phyloP scores from a whole-genome alignment of 2,797 vertebrate species.

The Periparus ater region DNA sequence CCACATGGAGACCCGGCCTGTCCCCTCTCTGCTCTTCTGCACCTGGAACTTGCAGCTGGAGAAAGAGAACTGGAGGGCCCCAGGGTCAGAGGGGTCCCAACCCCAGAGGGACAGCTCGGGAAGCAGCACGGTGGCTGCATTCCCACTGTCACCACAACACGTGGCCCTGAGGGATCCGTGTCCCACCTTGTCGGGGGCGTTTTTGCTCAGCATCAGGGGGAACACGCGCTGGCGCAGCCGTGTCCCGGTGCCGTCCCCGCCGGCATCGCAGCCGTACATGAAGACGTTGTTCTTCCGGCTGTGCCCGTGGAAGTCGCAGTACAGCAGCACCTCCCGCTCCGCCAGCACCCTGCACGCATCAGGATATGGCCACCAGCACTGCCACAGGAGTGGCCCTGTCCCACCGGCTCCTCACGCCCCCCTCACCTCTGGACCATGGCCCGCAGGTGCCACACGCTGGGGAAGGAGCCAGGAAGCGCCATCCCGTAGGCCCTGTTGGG shows the following conservation, averaged over 20 bases:
- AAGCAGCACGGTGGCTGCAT: fast-evolving
- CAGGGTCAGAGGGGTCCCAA: fast-evolving
- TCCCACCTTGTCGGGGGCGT: slow-evolving; percentile 86
- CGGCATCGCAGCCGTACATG: slow-evolving; percentile 88
- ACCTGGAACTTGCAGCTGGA: slow-evolving; percentile 92
- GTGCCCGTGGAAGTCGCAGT: slow-evolving; percentile 95
- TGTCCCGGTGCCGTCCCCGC: neutral
- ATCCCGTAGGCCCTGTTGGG: slow-evolving; percentile 89
- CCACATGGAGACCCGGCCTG: slow-evolving; percentile 92
- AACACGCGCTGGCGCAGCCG: slow-evolving; percentile 85
- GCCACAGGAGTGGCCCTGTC: fast-evolving
- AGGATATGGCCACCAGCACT: fast-evolving
- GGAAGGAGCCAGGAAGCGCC: slow-evolving; percentile 80
- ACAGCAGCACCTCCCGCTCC: slow-evolving; percentile 87
- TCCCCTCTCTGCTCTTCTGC: slow-evolving; percentile 92
- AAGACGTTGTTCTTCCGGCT: slow-evolving; percentile 93
- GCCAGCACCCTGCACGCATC: slow-evolving; percentile 74
- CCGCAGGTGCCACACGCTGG: slow-evolving; percentile 86
- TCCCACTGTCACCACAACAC: fast-evolving
- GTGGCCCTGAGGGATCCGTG: fast-evolving
- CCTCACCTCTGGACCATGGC: slow-evolving; percentile 90
- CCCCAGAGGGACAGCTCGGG: fast-evolving
- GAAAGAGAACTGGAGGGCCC: slow-evolving; percentile 84
- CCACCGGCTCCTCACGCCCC: fast-evolving
- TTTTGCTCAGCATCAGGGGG: slow-evolving; percentile 97